A percentile compares a stretch with the other conserved stretches of the same genome.
phyloP scores from a whole-genome alignment of 1,140 invertebrate genomes.

The Stegodyphus dumicola region DNA sequence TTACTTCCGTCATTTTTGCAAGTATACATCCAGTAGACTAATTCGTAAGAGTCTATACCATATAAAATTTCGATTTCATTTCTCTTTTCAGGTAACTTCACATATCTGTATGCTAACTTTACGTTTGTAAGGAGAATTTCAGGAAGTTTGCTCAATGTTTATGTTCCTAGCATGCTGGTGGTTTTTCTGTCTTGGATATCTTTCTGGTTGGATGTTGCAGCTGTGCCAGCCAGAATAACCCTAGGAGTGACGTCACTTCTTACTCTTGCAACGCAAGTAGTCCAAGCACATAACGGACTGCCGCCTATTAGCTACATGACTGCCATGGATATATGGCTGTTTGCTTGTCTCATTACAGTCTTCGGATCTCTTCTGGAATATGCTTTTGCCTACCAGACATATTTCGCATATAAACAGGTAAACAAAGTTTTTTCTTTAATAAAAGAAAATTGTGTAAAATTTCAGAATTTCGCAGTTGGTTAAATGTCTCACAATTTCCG shows the following conservation, averaged over 20 bases:
- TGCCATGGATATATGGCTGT: constrained; percentile 66
- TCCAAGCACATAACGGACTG: constrained; percentile 46
- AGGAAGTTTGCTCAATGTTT: constrained; percentile 59
- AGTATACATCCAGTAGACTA: too few species aligned
- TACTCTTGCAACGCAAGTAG: constrained; percentile 63
- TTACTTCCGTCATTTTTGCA: too few species aligned
- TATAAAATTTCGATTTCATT: not conserved
- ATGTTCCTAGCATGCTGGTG: constrained; percentile 62
- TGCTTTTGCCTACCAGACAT: constrained; percentile 65
- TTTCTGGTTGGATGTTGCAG: constrained; percentile 69
- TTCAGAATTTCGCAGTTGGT: too few species aligned
- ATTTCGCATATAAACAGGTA: constrained; percentile 5
- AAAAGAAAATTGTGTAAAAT: too few species aligned
- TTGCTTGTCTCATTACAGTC: constrained; percentile 67
- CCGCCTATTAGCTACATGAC: constrained; percentile 63
- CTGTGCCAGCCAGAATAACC: constrained; percentile 67
- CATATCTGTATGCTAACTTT: constrained; percentile 61
- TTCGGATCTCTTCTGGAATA: constrained; percentile 68
- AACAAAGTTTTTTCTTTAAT: too few species aligned
- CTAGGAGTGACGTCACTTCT: constrained; percentile 64
- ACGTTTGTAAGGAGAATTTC: constrained; percentile 61
- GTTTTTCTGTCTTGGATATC: constrained; percentile 65
- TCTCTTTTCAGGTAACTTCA: constrained; percentile 50
- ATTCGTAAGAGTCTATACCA: too few species aligned
- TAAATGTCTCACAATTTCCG: too few species aligned